phyloP scores from a whole-genome alignment of 2,113 vertebrate genomes.

The Rousettus leschenaultii region DNA sequence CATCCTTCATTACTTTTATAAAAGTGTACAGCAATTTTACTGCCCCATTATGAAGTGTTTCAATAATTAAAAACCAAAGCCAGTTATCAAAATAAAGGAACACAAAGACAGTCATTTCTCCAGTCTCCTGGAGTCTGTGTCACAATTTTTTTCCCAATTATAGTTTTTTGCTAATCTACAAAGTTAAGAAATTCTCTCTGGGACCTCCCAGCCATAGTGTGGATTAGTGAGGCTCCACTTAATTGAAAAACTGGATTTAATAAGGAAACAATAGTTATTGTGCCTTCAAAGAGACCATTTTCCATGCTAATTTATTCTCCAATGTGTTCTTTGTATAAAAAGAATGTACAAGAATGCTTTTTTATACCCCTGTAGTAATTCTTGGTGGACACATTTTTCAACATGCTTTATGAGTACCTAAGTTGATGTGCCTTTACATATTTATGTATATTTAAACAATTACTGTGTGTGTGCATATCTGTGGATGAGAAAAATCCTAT shows the following conservation, averaged over 20 bases:
- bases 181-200: slow-evolving; percentile 72
- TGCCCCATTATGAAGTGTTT: slow-evolving; percentile 26
- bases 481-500: slow-evolving; percentile 45
- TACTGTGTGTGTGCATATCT: slow-evolving; percentile 44
- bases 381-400: slow-evolving; percentile 70
- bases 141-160: slow-evolving; percentile 34
- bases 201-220: slow-evolving; percentile 18
- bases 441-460: slow-evolving; percentile 66
- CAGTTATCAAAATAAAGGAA: slow-evolving; percentile 46
- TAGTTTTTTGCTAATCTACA: slow-evolving; percentile 66
- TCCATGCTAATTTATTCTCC: slow-evolving; percentile 75
- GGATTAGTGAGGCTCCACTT: slow-evolving; percentile 54
- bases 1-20: background rate
- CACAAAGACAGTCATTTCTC: slow-evolving; percentile 40
- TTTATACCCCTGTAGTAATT: slow-evolving; percentile 56
- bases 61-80: slow-evolving; percentile 56
- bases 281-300: slow-evolving; percentile 74
- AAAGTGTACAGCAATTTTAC: slow-evolving; percentile 18
- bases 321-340: slow-evolving; percentile 68
- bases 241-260: slow-evolving; percentile 77
- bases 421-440: slow-evolving; percentile 65
- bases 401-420: slow-evolving; percentile 55
- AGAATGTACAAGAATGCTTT: slow-evolving; percentile 61
- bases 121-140: slow-evolving; percentile 34
- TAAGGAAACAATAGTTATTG: slow-evolving; percentile 77